Evolutionary conservation across 2,888 invertebrate genomes (phyloP), one percentile per base, ranked within the genome.

Genomic region (Eilema griseolum): DNA sequence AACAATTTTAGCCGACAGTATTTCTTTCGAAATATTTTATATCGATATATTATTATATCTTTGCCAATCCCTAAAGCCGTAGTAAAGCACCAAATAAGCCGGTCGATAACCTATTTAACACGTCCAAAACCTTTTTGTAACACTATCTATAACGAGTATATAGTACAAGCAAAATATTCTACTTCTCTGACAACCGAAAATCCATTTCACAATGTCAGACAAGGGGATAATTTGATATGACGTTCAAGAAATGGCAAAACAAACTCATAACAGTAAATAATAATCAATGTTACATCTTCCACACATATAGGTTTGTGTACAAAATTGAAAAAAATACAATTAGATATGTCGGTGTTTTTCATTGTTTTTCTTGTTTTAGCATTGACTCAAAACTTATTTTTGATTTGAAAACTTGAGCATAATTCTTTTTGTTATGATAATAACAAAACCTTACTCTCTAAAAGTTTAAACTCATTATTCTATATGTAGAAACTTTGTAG

Each of bases 221-320:
- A 88, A 80, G 64, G 84, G 88, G 86, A 89, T 90, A 90, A 89
- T 87, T 83, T 84, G 87, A 83, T 83, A 81, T 82, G 88, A 88
- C 85, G 79, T 70, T 69, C 73, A 75, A 76, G 76, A 83, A 88
- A 81, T 69, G 76, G 69, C 71, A 62, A 77, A 83, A 83, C 70
- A 82, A 81, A 84, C 33, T 37, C 66, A 37, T 75, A 79, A 72
- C 73, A 75, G 63, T 70, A 72, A 76, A 77, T 69, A 70, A 69
- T 60, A 75, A 56, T 66, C 59, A 66, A 71, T 56, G 61, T 66
- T 78, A 61, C 72, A 66, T 62, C 69, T 31, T 12, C 14, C 20
- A 24, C 16, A 26, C 8, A 14, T 7, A 26, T 3, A 12, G 24
- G 2, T 1, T 14, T 14, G 2, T 7, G 16, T 28, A 14, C 41